A percentile compares a stretch with the other conserved stretches of the same genome.
Conservation (phyloP, 53 echinoderm and acorn worm species). For the Echinometra lucunter region DNA sequence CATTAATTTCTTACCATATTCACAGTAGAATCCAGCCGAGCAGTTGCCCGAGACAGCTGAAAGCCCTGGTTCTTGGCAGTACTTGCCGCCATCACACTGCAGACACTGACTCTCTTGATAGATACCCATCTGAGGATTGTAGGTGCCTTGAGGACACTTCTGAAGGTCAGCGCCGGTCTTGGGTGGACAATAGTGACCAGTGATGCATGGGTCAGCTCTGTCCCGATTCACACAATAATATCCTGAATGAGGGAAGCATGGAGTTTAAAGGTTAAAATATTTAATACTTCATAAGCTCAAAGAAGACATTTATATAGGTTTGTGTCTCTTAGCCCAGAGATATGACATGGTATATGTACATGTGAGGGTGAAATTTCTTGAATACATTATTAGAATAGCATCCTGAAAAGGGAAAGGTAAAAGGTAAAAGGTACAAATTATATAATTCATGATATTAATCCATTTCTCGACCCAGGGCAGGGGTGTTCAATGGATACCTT, state of each 20-base stretch:
- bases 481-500: too few species aligned
- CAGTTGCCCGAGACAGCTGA: conserved; percentile 91
- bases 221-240: conserved; percentile 96
- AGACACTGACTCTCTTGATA: conserved; percentile 86
- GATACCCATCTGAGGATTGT: conserved; percentile 90
- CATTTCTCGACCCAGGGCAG: too few species aligned
- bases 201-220: conserved; percentile 95
- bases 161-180: conserved; percentile 94
- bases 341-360: too few species aligned
- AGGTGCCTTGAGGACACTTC: conserved; percentile 90
- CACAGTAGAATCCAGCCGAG: conserved; percentile 89
- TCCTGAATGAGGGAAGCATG: conserved; percentile 65
- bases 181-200: conserved; percentile 93
- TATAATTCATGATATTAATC: too few species aligned
- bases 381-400: too few species aligned
- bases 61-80: conserved; percentile 87
- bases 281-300: too few species aligned
- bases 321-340: too few species aligned
- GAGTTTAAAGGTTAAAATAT: background rate
- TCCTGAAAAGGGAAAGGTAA: too few species aligned
- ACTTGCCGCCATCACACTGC: conserved; percentile 91
- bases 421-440: too few species aligned
- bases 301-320: too few species aligned
- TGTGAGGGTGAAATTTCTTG: too few species aligned
- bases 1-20: conserved; percentile 70